Evolutionary conservation across 2,888 invertebrate species (phyloP), one percentile per base, ranked within the genome.

Genomic region (Rhyacophila evoluta): DNA sequence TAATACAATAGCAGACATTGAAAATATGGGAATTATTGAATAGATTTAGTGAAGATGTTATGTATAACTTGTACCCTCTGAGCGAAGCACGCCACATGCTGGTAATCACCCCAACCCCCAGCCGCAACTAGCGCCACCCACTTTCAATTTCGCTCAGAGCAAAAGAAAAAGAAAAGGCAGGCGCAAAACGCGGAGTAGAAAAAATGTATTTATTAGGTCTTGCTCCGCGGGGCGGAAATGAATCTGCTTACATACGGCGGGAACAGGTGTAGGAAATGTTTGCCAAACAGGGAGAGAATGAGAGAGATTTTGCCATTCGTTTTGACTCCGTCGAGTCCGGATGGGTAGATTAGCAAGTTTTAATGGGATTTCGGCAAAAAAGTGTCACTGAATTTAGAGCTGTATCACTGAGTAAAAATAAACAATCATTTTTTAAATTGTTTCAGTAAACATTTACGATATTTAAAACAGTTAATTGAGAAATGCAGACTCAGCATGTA

Each of bases 161-260:
- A 55, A 55, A 55, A 55, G 55, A 55, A 55, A 55, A 55, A 55
- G 25, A 55, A 55, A 55, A 55, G 55, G 55, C 55, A 55, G 55
- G 55, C 55, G 55, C 55, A 55, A 55, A 55, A 55, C 55, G 55
- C 55, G 55, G 55, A 55, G 55, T 55, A 55, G 55, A 55, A 55
- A 55, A 55, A 55, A 55, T 55, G 55, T 55, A 55, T 55, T 55
- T 55, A 55, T 55, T 55, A 55, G 55, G 55, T 55, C 55, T 55
- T 55, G 55, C 55, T 55, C 55, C 55, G 19, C 55, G 55, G 55
- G 55, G 55, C 55, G 55, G 55, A 55, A 55, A 55, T 55, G 55
- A 55, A 55, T 55, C 55, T 55, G 55, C 55, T 55, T 55, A 55
- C 55, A 55, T 55, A 55, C 55, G 55, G 55, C 55, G 55, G 55